Percentiles rank a stretch among this genome's conserved stretches.
phyloP scores from a whole-genome alignment of 2,113 vertebrate species.

The Rhineura floridana region DNA sequence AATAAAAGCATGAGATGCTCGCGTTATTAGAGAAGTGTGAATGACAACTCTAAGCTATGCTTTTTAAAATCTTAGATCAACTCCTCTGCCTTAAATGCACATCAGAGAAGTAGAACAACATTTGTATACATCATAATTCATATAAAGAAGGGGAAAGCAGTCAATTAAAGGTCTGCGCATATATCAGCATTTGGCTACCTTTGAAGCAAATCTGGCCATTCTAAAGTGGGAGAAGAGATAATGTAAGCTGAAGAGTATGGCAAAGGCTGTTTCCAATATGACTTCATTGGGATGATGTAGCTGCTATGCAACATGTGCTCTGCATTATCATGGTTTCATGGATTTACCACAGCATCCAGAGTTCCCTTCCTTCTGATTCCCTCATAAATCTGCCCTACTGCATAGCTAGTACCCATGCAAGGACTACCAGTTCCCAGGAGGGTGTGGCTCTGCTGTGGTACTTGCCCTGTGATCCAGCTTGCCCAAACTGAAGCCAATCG shows the following conservation, averaged over 20 bases:
- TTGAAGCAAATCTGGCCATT: background rate
- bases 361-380: too few relatives aligned
- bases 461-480: too few relatives aligned
- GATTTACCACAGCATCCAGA: too few relatives aligned
- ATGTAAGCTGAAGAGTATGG: background rate
- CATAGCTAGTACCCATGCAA: too few relatives aligned
- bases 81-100: background rate
- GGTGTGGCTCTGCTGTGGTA: too few relatives aligned
- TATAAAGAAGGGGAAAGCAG: too few relatives aligned
- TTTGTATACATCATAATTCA: too few relatives aligned
- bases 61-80: background rate
- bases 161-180: background rate
- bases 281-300: too few relatives aligned
- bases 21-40: background rate
- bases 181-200: background rate
- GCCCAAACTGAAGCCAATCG: too few relatives aligned
- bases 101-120: background rate
- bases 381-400: too few relatives aligned
- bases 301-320: background rate
- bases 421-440: too few relatives aligned
- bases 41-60: background rate
- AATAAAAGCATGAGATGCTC: conserved; percentile 9
- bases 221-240: background rate
- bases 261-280: background rate
- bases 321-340: background rate